Evolutionary conservation across 2,113 vertebrate genomes (phyloP).

Genomic region (Anarrhichthys ocellatus): DNA sequence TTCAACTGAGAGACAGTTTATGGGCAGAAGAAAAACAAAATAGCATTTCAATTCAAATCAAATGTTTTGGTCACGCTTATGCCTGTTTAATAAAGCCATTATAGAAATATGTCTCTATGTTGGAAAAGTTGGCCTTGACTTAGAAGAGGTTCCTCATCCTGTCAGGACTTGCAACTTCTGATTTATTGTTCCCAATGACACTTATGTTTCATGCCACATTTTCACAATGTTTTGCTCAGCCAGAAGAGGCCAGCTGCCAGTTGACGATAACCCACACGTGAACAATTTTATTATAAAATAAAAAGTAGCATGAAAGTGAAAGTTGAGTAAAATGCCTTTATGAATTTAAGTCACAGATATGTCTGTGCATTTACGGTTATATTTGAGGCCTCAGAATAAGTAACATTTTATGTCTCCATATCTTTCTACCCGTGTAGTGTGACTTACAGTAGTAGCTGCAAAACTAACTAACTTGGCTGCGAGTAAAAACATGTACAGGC

Average conservation of each 20-base stretch:
- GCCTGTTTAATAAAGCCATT: neutral
- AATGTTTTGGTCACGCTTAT: neutral
- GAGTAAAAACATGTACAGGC: neutral
- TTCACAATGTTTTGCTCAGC: neutral
- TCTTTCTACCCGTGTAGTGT: neutral
- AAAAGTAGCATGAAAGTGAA: neutral
- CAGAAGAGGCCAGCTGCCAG: neutral
- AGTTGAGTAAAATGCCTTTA: neutral
- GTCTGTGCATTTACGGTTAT: neutral
- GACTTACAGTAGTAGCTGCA: neutral
- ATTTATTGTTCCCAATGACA: neutral
- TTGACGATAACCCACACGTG: too few species aligned
- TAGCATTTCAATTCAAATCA: neutral
- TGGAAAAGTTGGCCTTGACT: neutral
- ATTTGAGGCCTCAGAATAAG: neutral
- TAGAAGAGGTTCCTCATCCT: neutral
- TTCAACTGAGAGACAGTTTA: conserved; percentile 37
- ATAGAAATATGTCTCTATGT: neutral
- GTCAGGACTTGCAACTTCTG: neutral
- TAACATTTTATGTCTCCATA: neutral
- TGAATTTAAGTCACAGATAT: neutral
- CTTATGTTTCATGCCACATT: neutral
- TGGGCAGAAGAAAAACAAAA: neutral
- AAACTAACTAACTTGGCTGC: neutral
- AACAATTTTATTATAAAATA: neutral